Percentiles rank a stretch among this genome's conserved stretches.
Evolutionary conservation across 2,888 invertebrate genomes (phyloP).

Genomic region (Pterostichus madidus): DNA sequence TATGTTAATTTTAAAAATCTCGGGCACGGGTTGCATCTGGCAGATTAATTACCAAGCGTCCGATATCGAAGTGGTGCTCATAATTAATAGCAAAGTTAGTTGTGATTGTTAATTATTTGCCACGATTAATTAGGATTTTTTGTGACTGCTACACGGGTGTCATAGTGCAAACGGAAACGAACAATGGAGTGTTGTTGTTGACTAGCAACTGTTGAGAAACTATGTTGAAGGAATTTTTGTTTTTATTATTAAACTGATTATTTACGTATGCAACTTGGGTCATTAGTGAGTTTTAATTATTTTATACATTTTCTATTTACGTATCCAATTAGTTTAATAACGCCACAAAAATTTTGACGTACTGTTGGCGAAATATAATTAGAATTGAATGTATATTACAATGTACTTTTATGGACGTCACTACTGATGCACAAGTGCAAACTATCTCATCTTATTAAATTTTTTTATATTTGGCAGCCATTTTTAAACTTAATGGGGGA

Average conservation of each 20-base stretch:
- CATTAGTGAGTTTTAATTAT: too few relatives aligned
- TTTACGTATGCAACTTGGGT: slow-evolving; percentile 3
- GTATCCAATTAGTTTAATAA: too few relatives aligned
- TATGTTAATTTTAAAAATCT: slow-evolving; percentile 55
- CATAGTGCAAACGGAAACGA: slow-evolving; percentile 3
- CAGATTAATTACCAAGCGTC: slow-evolving; percentile 47
- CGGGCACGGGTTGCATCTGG: slow-evolving; percentile 38
- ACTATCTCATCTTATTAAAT: too few relatives aligned
- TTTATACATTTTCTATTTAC: too few relatives aligned
- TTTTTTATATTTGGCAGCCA: too few relatives aligned
- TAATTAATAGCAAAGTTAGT: slow-evolving; percentile 55
- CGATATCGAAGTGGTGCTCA: slow-evolving; percentile 24
- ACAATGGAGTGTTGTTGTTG: slow-evolving; percentile 8
- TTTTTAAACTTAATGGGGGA: too few relatives aligned
- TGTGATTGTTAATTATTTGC: slow-evolving; percentile 61
- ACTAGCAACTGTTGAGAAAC: slow-evolving; percentile 4
- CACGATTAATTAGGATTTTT: slow-evolving; percentile 32
- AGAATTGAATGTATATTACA: too few relatives aligned
- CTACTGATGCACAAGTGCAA: too few relatives aligned
- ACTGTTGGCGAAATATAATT: too few relatives aligned
- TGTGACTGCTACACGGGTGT: background rate
- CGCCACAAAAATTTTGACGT: too few relatives aligned
- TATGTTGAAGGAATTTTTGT: slow-evolving; percentile 27
- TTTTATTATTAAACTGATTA: slow-evolving; percentile 6
- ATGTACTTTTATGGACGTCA: too few relatives aligned